phyloP scores from a whole-genome alignment of 2,888 invertebrate genomes.

The Trisateles emortualis region DNA sequence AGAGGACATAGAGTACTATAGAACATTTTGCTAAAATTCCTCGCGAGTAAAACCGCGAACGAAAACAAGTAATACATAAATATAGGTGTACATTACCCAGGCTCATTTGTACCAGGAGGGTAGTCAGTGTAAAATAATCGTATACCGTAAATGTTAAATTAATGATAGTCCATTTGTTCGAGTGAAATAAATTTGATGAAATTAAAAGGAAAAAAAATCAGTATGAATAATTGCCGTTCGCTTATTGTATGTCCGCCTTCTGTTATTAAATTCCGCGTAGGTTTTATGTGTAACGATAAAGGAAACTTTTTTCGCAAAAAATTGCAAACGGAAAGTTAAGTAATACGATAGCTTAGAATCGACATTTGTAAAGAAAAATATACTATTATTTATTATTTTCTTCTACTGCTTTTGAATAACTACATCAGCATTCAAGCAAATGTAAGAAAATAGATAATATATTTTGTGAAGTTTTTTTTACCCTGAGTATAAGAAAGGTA shows the following conservation, averaged over 20 bases:
- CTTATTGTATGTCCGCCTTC: conserved; percentile 54
- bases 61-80: conserved; percentile 18
- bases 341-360: conserved; percentile 1
- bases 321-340: background rate
- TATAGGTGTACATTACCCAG: conserved; percentile 42
- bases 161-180: conserved; percentile 69
- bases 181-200: conserved; percentile 78
- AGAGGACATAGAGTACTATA: background rate
- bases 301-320: conserved; percentile 28
- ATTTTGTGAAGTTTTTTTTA: no score
- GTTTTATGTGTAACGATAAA: conserved; percentile 39
- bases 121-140: conserved; percentile 59
- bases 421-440: no score
- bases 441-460: no score
- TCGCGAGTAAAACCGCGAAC: background rate
- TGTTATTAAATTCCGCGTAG: conserved; percentile 55
- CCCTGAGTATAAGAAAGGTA: no score
- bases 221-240: conserved; percentile 61
- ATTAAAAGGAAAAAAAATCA: conserved; percentile 69
- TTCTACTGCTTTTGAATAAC: no score
- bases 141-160: conserved; percentile 70
- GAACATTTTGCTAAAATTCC: background rate
- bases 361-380: background rate
- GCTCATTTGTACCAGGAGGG: conserved; percentile 48
- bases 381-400: no score